These are phyloP conservation scores for Dusona sp. DNA, from an alignment of 2,888 invertebrate genomes.

Conservation along the genomic window DNA sequence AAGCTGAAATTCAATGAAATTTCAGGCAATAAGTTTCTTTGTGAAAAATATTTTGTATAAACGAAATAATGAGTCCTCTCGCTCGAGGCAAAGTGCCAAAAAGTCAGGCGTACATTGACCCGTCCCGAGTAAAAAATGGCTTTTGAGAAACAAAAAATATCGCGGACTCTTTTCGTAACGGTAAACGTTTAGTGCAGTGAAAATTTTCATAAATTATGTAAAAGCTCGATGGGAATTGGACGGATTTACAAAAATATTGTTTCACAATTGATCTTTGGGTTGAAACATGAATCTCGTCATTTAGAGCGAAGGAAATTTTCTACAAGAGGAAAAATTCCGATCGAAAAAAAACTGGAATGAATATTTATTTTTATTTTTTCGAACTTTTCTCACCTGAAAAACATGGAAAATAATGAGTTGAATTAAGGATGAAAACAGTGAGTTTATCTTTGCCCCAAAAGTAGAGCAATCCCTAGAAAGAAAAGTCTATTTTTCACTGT, in stretches of 20 bases:
- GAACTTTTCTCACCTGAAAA: too few species aligned
- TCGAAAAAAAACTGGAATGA: not conserved
- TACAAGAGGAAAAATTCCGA: not conserved
- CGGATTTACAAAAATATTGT: not conserved
- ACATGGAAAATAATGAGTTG: not conserved
- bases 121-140: not conserved
- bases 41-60: not conserved
- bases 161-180: not conserved
- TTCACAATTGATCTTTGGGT: not conserved
- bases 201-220: not conserved
- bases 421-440: not conserved
- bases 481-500: not conserved
- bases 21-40: not conserved
- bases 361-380: too few species aligned
- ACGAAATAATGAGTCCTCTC: not conserved
- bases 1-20: not conserved
- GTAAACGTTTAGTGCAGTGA: not conserved
- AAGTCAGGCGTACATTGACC: slow-evolving; percentile 5
- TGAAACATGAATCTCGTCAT: not conserved
- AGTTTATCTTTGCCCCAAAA: not conserved
- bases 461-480: not conserved
- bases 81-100: slow-evolving; percentile 6
- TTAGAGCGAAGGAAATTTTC: not conserved
- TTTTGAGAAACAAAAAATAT: not conserved
- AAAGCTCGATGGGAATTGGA: not conserved